A percentile compares a stretch with the other conserved stretches of the same genome.
These are phyloP conservation scores for Sarcophaga variegata DNA, from an alignment of 2,888 invertebrate species.

Conservation along the genomic window DNA sequence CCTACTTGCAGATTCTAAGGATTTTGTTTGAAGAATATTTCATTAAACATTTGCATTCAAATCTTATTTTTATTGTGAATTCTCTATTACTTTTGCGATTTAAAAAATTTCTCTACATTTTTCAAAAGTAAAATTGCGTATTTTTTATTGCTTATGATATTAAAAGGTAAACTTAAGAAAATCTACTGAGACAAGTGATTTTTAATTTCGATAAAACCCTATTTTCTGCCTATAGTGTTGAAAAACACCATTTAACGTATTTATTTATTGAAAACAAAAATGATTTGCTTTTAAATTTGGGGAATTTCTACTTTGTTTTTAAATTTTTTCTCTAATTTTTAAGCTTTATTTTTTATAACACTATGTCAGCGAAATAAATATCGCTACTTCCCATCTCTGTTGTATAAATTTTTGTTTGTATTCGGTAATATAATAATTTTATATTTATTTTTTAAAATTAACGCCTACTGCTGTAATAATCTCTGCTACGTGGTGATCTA, in stretches of 20 bases:
- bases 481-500: conserved; percentile 55
- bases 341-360: conserved; percentile 9
- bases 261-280: conserved; percentile 23
- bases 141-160: neutral
- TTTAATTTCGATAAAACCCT: no score
- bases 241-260: neutral
- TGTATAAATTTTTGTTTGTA: no score
- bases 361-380: no score
- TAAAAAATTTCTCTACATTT: conserved; percentile 32
- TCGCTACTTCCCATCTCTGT: no score
- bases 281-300: neutral
- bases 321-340: neutral
- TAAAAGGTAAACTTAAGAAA: no score
- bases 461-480: conserved; percentile 33
- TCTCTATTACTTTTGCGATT: conserved; percentile 41
- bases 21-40: conserved; percentile 50
- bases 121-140: conserved; percentile 11
- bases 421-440: neutral
- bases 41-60: conserved; percentile 46
- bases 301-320: no score
- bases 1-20: conserved; percentile 38
- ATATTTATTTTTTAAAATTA: conserved; percentile 2
- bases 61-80: conserved; percentile 54
- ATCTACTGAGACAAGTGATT: no score
- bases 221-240: no score